phyloP scores from a whole-genome alignment of 2,113 vertebrate species.

The Heliornis fulica region DNA sequence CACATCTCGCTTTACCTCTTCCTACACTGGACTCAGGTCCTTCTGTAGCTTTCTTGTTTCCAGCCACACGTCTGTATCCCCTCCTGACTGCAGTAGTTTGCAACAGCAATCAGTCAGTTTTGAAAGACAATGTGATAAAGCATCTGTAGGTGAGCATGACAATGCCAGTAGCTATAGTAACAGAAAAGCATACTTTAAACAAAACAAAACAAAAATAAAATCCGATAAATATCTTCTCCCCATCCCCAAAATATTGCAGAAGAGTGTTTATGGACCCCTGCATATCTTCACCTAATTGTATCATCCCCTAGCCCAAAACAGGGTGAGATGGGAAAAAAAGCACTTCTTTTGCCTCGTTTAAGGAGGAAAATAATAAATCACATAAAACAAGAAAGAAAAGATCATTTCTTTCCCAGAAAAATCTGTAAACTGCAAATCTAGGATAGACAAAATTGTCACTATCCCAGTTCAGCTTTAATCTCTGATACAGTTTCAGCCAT shows the following conservation, averaged over 20 bases:
- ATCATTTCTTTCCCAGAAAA: not conserved
- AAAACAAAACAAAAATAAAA: not conserved
- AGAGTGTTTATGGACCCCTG: too few species aligned
- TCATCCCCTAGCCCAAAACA: not conserved
- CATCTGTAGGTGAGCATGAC: not conserved
- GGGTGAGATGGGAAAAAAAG: not conserved
- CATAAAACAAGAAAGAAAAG: not conserved
- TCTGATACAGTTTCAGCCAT: not conserved
- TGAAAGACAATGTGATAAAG: not conserved
- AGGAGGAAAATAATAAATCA: not conserved
- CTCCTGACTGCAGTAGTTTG: not conserved
- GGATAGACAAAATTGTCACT: not conserved
- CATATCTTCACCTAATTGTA: not conserved
- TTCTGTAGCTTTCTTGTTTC: not conserved
- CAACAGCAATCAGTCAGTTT: not conserved
- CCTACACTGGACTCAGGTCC: not conserved
- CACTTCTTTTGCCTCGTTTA: not conserved
- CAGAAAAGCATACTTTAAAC: not conserved
- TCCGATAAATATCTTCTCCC: not conserved
- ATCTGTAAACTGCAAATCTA: not conserved
- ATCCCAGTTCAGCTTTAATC: not conserved
- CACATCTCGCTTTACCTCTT: not conserved
- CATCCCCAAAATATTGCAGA: not conserved
- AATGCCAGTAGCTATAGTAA: constrained; percentile 49
- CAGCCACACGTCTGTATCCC: not conserved